A percentile compares a stretch with the other conserved stretches of the same genome.
These are phyloP conservation scores for Bibio marci DNA, from an alignment of 2,888 invertebrate species.

Conservation along the genomic window DNA sequence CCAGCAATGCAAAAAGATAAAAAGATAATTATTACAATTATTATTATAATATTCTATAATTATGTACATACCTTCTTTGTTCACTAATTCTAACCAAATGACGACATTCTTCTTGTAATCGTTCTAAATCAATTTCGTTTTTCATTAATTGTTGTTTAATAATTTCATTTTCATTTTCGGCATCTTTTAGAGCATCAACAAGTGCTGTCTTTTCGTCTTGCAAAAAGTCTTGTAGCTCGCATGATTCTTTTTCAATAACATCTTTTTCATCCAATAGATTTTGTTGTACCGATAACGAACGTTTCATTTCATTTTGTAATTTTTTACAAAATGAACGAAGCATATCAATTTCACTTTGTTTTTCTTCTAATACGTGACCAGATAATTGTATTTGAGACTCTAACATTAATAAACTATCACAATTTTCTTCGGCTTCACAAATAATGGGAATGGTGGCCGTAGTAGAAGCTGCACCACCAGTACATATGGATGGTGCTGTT, in stretches of 20 bases:
- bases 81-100: slow-evolving; percentile 65
- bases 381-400: slow-evolving; percentile 61
- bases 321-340: slow-evolving; percentile 51
- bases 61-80: slow-evolving; percentile 50
- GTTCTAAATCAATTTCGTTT: slow-evolving; percentile 37
- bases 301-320: slow-evolving; percentile 50
- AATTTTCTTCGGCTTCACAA: slow-evolving; percentile 37
- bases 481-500: no score
- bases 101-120: slow-evolving; percentile 57
- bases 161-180: slow-evolving; percentile 35
- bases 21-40: no score
- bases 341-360: slow-evolving; percentile 58
- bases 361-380: slow-evolving; percentile 53
- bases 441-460: slow-evolving; percentile 9
- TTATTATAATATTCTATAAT: no score
- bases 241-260: slow-evolving; percentile 61
- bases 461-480: no score
- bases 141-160: slow-evolving; percentile 27
- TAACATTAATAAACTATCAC: slow-evolving; percentile 56
- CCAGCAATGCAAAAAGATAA: no score
- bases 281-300: slow-evolving; percentile 48
- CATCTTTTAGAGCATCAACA: slow-evolving; percentile 59
- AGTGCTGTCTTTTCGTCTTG: slow-evolving; percentile 71
- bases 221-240: slow-evolving; percentile 74
- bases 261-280: slow-evolving; percentile 53